These are phyloP conservation scores for Zosterops hypoxanthus DNA, from an alignment of 2,113 vertebrate genomes.

Conservation along the genomic window DNA sequence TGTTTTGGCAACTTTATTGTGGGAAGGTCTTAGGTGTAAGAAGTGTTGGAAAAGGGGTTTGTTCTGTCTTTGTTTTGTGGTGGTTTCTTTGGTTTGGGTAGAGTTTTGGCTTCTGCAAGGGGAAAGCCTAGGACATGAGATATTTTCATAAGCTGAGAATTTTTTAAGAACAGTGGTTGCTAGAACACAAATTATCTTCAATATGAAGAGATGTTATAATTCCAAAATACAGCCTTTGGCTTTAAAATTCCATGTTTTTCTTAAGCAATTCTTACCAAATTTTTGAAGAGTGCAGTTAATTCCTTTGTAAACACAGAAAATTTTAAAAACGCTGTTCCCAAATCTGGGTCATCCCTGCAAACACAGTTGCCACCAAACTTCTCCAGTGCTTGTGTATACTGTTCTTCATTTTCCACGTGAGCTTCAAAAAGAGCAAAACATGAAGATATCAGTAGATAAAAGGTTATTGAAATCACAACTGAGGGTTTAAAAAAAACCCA, in stretches of 20 bases:
- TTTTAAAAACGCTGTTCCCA: conserved; percentile 97
- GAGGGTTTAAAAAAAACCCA: neutral
- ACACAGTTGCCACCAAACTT: conserved; percentile 98
- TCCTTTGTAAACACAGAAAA: conserved; percentile 99
- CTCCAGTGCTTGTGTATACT: conserved; percentile 97
- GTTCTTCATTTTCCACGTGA: conserved; percentile 98
- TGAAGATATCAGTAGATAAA: neutral
- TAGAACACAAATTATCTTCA: neutral
- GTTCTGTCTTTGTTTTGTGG: neutral
- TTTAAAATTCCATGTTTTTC: neutral
- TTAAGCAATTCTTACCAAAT: conserved; percentile 84
- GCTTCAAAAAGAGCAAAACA: conserved; percentile 77
- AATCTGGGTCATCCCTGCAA: conserved; percentile 95
- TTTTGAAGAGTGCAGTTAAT: conserved; percentile 97
- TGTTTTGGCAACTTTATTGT: neutral
- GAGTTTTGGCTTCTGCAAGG: neutral
- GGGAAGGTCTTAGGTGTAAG: neutral
- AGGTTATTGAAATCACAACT: neutral
- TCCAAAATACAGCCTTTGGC: neutral
- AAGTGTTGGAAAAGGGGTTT: neutral
- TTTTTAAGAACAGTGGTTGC: neutral
- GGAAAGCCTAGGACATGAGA: neutral
- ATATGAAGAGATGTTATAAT: neutral
- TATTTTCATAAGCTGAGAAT: neutral
- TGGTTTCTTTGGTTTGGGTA: neutral